Base-by-base conservation (phyloP, 53 echinoderm and acorn worm genomes). In the Zoroaster sp. region DNA sequence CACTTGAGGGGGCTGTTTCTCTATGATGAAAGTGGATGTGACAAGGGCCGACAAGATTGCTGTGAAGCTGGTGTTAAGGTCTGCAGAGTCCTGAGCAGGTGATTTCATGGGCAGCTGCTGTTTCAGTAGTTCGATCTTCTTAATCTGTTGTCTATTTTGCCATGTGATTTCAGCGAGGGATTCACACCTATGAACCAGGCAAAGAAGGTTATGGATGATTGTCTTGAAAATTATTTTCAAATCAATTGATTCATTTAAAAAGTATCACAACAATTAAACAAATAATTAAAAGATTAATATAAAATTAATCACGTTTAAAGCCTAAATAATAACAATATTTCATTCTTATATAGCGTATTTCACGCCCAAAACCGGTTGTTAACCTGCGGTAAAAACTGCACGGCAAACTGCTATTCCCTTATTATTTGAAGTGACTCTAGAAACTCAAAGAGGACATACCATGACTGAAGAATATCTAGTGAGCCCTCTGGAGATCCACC, bases 1-100 rank as follows among this genome's bases (percentile, higher is more conserved):
- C 31, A 99, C 99, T 83, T 99, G 99, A n/a, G 99, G 99, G 31
- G 99, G 99, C 52, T 99, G 99, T 53, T 99, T 99, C 89, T 99
- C 99, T 40, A 99, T 99, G 14, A 99, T 96, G 74, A 99, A 99
- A 67, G 99, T 99, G 71, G 96, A 94, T 90, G 96, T 96, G 28
- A 99, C 96, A 18, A 99, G 91, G 2, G 99, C 94, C 28, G 99
- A 99, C 21, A 99, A 88, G 37, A 96, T 92, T 40, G 93, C 92
- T 37, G 96, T 99, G 55, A 99, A 93, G 66, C 86, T 91, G 55
- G 86, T 91, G 92, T 91, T 92, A 40, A 96, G 93, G 72, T 99
- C 94, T 30, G 96, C 93, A 15, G 94, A 35, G 9, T 94, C 88
- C 42, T 99, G 93, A 12, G 93, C 88, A 13, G 89, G 94, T 38